phyloP scores from a whole-genome alignment of 2,888 invertebrate species.

The Sphaerophoria taeniata region DNA sequence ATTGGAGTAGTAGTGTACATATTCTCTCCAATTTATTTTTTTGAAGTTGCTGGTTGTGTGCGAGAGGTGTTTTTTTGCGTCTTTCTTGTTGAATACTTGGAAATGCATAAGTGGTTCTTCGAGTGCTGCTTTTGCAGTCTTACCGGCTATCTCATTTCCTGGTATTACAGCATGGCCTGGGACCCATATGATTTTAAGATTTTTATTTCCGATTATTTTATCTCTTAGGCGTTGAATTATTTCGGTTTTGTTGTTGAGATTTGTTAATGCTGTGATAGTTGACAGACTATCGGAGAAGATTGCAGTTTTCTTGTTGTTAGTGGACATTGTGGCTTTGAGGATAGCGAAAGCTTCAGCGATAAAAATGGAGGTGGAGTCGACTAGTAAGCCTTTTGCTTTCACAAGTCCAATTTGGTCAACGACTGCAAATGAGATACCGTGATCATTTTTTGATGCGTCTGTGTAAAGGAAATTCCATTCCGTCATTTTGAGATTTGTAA shows the following conservation, averaged over 20 bases:
- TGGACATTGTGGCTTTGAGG: neutral
- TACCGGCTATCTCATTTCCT: too few species aligned
- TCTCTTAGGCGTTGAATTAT: neutral
- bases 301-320: neutral
- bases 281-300: neutral
- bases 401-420: neutral
- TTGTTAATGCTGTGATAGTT: neutral
- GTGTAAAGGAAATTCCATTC: neutral
- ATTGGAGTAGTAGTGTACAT: too few species aligned
- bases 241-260: constrained; percentile 4
- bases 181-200: too few species aligned
- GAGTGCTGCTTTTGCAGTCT: too few species aligned
- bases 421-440: constrained; percentile 7
- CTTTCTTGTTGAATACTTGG: too few species aligned
- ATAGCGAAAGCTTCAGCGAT: constrained; percentile 2
- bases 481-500: neutral
- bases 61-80: too few species aligned
- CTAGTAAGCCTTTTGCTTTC: neutral
- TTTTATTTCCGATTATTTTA: too few species aligned
- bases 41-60: too few species aligned
- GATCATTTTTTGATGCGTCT: constrained; percentile 7
- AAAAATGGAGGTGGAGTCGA: neutral
- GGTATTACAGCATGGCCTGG: too few species aligned
- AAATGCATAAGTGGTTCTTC: too few species aligned
- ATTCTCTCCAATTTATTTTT: too few species aligned